Evolutionary conservation across 2,113 vertebrate genomes (phyloP), one percentile per base, ranked within the genome.

Genomic region (Scophthalmus maximus): DNA sequence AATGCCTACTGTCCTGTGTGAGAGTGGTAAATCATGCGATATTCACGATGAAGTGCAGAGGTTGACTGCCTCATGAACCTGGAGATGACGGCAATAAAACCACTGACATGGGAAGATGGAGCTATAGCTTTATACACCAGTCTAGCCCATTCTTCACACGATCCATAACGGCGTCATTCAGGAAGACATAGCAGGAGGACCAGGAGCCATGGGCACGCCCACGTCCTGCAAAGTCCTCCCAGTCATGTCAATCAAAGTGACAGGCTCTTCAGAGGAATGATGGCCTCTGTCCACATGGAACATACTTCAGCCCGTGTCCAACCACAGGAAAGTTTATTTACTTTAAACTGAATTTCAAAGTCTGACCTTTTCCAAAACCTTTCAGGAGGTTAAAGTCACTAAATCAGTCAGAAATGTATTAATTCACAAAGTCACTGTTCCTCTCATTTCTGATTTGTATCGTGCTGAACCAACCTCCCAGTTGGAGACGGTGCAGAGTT

Each of bases 11-110:
- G 10, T 50, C 29, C 11, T 56, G 3, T 46, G 18, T 67, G 29
- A 47, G 11, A 62, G 44, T 14, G 32, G 47, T 85, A 77, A 84
- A 83, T 71, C 69, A 68, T 20, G 27, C 17, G 12, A 26, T 47
- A 69, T 67, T 57, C 22, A 51, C 26, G 46, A 53, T 32, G 22
- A 73, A 62, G 22, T 49, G 55, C 60, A 42, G 55, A 82, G 68
- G 88, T 53, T 61, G 47, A 79, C 38, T 40, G 71, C 42, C 49
- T 82, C 7, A 57, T 75, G 74, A 77, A 66, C 73, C 46, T 69
- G 67, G 67, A 49, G 72, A 86, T 88, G 59, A 70, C 67, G 40
- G 73, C 68, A 53, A 82, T 91, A 90, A 82, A 91, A 73, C 27
- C 4, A 15, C 49, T 70, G 70, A 78, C 68, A 73, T 62, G 53